Conservation (phyloP, 1,140 invertebrate genomes). For the Drusus annulatus region DNA sequence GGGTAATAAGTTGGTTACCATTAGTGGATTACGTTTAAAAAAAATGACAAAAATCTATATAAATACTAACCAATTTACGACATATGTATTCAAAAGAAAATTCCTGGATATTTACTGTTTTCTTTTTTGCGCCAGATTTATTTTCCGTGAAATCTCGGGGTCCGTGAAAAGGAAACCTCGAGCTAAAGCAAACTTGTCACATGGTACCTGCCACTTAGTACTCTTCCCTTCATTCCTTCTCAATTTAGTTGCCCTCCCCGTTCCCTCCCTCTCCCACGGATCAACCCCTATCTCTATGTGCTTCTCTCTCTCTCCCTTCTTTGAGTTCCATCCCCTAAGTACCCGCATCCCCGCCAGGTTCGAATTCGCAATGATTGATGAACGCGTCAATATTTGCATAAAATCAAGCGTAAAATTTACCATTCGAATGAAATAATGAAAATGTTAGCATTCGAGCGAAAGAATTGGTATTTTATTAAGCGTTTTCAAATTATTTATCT, state of each 20-base stretch:
- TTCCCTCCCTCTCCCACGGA: background rate
- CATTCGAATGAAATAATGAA: slow-evolving; percentile 7
- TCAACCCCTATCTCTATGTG: too few species aligned
- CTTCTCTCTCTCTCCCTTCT: too few species aligned
- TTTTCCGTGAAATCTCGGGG: background rate
- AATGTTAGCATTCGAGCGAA: background rate
- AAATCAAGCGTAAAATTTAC: slow-evolving; percentile 18
- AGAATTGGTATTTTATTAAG: too few species aligned
- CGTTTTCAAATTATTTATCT: too few species aligned
- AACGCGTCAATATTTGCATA: slow-evolving; percentile 35
- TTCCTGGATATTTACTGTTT: too few species aligned
- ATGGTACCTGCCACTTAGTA: background rate
- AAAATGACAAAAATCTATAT: too few species aligned
- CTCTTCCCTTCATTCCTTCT: background rate
- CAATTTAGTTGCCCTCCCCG: background rate
- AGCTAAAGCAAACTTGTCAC: slow-evolving; percentile 11
- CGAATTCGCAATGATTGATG: slow-evolving; percentile 15
- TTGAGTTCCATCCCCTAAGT: background rate
- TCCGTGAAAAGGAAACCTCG: background rate
- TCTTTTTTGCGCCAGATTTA: too few species aligned
- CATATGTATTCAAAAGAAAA: too few species aligned
- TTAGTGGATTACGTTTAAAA: too few species aligned
- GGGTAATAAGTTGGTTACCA: too few species aligned
- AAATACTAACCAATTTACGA: too few species aligned
- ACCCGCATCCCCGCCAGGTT: background rate